A percentile compares a stretch with the other conserved stretches of the same genome.
Conservation (phyloP, 2,113 vertebrate genomes). For the Cinclus mexicanus region DNA sequence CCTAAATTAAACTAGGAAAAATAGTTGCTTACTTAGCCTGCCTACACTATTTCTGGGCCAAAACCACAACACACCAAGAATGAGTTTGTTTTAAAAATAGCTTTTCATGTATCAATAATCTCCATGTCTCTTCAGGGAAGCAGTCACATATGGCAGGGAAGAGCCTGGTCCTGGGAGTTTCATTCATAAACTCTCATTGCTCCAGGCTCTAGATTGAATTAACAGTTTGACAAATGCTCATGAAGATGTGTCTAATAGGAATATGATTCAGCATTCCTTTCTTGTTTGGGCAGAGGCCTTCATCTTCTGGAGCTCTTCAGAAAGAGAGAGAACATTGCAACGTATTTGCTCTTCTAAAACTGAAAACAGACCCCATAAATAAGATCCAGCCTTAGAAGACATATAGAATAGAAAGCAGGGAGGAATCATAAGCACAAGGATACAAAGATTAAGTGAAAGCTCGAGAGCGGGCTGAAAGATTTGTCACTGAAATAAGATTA, state of each 20-base stretch:
- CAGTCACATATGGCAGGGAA: neutral
- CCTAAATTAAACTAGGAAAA: neutral
- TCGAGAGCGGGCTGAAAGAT: neutral
- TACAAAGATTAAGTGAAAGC: neutral
- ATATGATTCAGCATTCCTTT: neutral
- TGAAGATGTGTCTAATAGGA: neutral
- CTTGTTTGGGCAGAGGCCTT: neutral
- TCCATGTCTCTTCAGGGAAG: neutral
- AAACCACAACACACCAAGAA: neutral
- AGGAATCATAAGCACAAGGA: neutral
- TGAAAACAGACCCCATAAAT: neutral
- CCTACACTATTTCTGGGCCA: neutral
- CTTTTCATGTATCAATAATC: neutral
- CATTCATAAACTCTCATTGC: conserved; percentile 12
- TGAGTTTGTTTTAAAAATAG: neutral
- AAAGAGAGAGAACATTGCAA: neutral
- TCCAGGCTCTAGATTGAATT: neutral
- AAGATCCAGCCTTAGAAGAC: neutral
- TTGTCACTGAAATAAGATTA: neutral
- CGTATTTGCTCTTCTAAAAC: neutral
- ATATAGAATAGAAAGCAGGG: accelerated
- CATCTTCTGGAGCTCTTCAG: neutral
- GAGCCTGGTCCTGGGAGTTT: neutral
- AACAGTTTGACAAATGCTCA: neutral
- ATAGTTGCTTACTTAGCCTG: accelerated